Base-by-base conservation (phyloP, 1,140 invertebrate species). In the Aradophagus sp. region DNA sequence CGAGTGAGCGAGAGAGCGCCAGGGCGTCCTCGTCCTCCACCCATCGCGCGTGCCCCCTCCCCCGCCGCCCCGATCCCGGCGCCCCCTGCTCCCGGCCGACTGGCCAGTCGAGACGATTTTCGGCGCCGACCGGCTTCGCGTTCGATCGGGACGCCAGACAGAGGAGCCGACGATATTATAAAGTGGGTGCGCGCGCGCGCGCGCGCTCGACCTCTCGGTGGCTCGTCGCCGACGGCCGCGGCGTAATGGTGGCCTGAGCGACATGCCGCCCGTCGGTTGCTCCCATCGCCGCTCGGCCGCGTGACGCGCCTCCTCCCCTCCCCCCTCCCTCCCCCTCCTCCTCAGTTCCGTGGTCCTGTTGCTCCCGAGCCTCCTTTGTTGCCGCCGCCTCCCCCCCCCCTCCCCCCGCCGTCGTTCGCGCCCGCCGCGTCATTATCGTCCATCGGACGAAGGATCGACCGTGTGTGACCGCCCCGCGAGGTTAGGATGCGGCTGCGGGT, bases 161-260 rank as follows among this genome's bases (percentile, higher is more conserved):
- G 71, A 67, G 20, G 20, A 23, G 4, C 20, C 4, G 20, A 5
- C 4, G 20, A 23, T 4, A 23, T 4, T 23, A 23, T 4, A 23
- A 8, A 5, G 72, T 69, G 73, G 65, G 27, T 36, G 53, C 38
- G 63, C 29, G 66, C 59, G 67, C 75, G 73, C 71, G 70, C 53
- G 32, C 61, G 61, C 61, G 53, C 44, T 8, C 20, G 8, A 8
- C 20, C n/a, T n/a, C n/a, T n/a, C n/a, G n/a, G n/a, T n/a, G n/a
- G 20, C 16, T 5, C 42, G 38, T 20, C 15, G 35, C 11, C 35
- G 35, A 19, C n/a, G 35, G n/a, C 31, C 5, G 1, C 11, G 31
- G 4, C 44, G 61, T 65, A 58, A 58, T 41, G 55, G 68, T n/a
- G n/a, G n/a, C n/a, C n/a, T n/a, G n/a, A 48, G 67, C 71, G 50